Evolutionary conservation across 2,797 vertebrate genomes (phyloP).

Genomic region (Tapera naevia): DNA sequence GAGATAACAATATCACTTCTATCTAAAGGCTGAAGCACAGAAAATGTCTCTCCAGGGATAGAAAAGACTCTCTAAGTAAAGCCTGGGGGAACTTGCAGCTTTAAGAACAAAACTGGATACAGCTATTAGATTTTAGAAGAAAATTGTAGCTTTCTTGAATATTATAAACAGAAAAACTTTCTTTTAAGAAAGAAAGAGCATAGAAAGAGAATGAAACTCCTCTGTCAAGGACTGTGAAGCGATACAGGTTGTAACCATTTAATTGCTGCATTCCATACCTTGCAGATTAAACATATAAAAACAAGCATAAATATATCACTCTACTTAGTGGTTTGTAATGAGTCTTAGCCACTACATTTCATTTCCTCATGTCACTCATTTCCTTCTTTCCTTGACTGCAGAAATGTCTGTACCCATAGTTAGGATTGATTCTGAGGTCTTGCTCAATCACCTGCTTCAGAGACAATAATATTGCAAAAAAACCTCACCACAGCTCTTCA

Average conservation of each 20-base stretch:
- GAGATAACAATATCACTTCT: not conserved
- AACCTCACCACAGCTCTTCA: not conserved
- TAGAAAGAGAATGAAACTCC: not conserved
- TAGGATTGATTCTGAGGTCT: not conserved
- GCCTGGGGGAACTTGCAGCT: not conserved
- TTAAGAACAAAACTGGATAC: not conserved
- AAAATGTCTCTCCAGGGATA: not conserved
- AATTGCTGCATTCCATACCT: not conserved
- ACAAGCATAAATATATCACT: not conserved
- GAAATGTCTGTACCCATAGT: not conserved
- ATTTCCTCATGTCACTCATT: not conserved
- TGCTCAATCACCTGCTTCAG: not conserved
- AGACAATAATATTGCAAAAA: not conserved
- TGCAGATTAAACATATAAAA: not conserved
- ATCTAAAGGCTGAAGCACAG: not conserved
- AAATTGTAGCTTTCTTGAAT: not conserved
- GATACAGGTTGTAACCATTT: not conserved
- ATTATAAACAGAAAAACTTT: not conserved
- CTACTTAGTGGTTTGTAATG: not conserved
- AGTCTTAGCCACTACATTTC: not conserved
- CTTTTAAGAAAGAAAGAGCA: not conserved
- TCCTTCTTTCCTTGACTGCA: not conserved
- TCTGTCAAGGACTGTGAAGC: not conserved
- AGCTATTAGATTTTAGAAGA: not conserved
- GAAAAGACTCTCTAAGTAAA: not conserved